Evolutionary conservation across 2,888 invertebrate species (phyloP).

Genomic region (Andrena praecox): DNA sequence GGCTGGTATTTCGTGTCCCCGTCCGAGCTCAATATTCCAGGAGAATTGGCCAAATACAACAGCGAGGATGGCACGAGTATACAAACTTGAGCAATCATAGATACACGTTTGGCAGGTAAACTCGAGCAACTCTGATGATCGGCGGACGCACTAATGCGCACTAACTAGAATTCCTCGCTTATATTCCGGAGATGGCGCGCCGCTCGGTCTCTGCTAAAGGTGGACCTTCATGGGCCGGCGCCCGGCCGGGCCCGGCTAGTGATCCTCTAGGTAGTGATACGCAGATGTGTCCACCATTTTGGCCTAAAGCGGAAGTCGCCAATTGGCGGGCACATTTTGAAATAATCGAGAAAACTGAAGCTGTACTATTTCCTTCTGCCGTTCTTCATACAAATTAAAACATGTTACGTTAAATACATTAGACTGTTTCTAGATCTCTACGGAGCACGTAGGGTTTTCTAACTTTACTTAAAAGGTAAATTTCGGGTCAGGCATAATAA

Average conservation of each 20-base stretch:
- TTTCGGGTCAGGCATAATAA: no score
- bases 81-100: slow-evolving; percentile 75
- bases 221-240: slow-evolving; percentile 34
- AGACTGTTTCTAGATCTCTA: no score
- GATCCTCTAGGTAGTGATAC: no score
- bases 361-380: no score
- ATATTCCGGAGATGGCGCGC: slow-evolving; percentile 64
- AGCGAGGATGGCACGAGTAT: slow-evolving; percentile 66
- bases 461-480: no score
- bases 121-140: slow-evolving; percentile 63
- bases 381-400: no score
- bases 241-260: not conserved
- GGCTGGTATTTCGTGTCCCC: slow-evolving; percentile 33
- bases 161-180: slow-evolving; percentile 53
- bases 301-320: no score
- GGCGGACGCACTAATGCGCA: slow-evolving; percentile 66
- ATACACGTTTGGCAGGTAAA: slow-evolving; percentile 73
- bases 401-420: no score
- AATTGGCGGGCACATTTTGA: no score
- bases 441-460: no score
- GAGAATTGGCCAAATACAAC: slow-evolving; percentile 60
- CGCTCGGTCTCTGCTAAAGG: slow-evolving; percentile 50
- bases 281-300: no score
- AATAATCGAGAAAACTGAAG: no score
- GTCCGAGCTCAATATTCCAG: slow-evolving; percentile 36